Conservation (phyloP, 64 coral and sea anemone genomes). For the Astreopora myriophthalma region DNA sequence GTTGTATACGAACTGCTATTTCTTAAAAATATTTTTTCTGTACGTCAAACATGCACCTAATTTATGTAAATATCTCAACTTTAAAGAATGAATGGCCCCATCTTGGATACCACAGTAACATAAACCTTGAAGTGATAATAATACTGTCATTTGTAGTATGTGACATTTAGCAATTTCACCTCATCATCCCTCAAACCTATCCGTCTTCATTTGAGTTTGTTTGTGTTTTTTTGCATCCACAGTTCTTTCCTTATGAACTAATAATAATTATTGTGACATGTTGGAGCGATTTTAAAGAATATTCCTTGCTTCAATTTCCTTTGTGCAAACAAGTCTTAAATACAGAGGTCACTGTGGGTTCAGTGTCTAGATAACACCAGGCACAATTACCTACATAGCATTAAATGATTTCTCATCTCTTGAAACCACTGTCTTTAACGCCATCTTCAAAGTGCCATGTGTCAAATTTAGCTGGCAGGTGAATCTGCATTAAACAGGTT, state of each 20-base stretch:
- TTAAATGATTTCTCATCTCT: background rate
- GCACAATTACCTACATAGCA: slow-evolving; percentile 1
- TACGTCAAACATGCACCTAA: background rate
- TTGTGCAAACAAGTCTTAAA: background rate
- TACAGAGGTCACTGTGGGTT: background rate
- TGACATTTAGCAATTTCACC: background rate
- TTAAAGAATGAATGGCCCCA: background rate
- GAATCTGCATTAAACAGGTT: slow-evolving; percentile 26
- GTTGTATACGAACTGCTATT: background rate
- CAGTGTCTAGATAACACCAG: background rate
- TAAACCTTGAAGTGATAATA: background rate
- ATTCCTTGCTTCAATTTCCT: background rate
- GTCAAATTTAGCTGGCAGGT: slow-evolving; percentile 18
- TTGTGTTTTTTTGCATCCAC: too few species aligned
- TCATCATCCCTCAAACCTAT: background rate
- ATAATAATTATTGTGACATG: too few species aligned
- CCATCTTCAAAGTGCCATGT: slow-evolving; percentile 10
- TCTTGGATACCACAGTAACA: background rate
- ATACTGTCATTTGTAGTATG: background rate
- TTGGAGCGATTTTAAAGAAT: background rate
- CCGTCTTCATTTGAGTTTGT: too few species aligned
- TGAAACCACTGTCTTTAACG: background rate
- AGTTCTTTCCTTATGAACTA: too few species aligned
- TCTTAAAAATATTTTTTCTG: background rate
- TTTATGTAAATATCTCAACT: background rate